These are phyloP conservation scores for Kobus ellipsiprymnus DNA, from an alignment of 2,113 vertebrate species.

Conservation along the genomic window DNA sequence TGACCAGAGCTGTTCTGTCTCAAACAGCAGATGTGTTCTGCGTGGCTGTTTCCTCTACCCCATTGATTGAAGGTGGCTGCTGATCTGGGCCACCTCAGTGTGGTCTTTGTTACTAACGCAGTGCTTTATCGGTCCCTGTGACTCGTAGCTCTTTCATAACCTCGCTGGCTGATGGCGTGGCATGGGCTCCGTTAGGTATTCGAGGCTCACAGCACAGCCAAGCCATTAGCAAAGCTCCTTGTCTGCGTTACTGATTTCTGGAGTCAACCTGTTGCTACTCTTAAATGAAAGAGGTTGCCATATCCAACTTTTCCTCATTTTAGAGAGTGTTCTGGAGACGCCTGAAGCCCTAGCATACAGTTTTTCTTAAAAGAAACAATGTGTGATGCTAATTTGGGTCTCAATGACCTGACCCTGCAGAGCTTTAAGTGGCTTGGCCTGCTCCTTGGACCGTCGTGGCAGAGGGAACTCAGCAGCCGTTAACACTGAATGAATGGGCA, in stretches of 20 bases:
- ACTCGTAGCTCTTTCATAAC: neutral
- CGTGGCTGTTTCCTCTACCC: neutral
- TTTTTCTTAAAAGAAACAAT: neutral
- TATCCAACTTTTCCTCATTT: conserved; percentile 30
- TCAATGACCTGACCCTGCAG: neutral
- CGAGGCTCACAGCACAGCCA: neutral
- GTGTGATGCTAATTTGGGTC: neutral
- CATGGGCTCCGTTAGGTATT: conserved; percentile 19
- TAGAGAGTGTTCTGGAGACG: conserved; percentile 32
- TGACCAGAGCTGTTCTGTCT: neutral
- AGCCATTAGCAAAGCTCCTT: neutral
- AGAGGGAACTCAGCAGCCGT: neutral
- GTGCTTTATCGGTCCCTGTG: neutral
- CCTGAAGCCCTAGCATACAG: neutral
- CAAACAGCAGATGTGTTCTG: neutral
- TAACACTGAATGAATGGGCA: neutral
- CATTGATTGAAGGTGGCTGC: neutral
- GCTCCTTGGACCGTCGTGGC: neutral
- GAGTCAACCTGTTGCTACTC: conserved; percentile 57
- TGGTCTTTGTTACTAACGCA: neutral
- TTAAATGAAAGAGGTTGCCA: conserved; percentile 42
- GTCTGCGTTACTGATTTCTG: conserved; percentile 14
- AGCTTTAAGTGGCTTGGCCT: neutral
- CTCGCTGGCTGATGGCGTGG: neutral
- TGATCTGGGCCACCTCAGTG: neutral